Percentiles rank a stretch among this genome's conserved stretches.
Evolutionary conservation across 1,140 invertebrate species (phyloP).

Genomic region (Hydropsyche tenuis): DNA sequence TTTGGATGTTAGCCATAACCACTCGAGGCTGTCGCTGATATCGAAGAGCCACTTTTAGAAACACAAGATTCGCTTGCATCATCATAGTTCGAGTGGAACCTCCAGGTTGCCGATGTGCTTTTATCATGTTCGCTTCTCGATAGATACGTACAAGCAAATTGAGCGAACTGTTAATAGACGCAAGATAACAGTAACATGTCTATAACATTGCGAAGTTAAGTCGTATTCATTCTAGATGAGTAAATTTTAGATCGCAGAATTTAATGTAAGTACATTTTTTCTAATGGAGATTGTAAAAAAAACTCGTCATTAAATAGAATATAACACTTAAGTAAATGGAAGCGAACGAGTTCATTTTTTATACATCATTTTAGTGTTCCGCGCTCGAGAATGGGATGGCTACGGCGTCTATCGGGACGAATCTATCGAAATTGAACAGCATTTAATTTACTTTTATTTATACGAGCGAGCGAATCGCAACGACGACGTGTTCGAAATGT

Average conservation of each 20-base stretch:
- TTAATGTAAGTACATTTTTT: neutral
- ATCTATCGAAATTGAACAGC: neutral
- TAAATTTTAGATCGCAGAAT: neutral
- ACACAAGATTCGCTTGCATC: neutral
- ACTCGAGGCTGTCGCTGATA: slow-evolving; percentile 37
- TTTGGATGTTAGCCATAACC: slow-evolving; percentile 23
- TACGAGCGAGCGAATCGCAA: slow-evolving; percentile 8
- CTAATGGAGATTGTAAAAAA: too few species aligned
- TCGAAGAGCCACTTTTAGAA: neutral
- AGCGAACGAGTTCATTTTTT: too few species aligned
- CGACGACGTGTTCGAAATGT: slow-evolving; percentile 8
- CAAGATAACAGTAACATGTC: too few species aligned
- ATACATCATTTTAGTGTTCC: too few species aligned
- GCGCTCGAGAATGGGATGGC: too few species aligned
- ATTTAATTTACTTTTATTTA: slow-evolving; percentile 22
- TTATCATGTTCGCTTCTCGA: neutral
- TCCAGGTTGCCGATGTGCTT: neutral
- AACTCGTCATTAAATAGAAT: too few species aligned
- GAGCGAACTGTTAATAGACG: too few species aligned
- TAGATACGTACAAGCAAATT: too few species aligned
- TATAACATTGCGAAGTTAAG: too few species aligned
- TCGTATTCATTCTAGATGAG: too few species aligned
- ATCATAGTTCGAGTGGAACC: neutral
- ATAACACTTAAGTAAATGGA: too few species aligned
- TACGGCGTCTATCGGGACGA: too few species aligned